These are phyloP conservation scores for Characodon lateralis DNA, from an alignment of 2,797 vertebrate genomes.

Conservation along the genomic window DNA sequence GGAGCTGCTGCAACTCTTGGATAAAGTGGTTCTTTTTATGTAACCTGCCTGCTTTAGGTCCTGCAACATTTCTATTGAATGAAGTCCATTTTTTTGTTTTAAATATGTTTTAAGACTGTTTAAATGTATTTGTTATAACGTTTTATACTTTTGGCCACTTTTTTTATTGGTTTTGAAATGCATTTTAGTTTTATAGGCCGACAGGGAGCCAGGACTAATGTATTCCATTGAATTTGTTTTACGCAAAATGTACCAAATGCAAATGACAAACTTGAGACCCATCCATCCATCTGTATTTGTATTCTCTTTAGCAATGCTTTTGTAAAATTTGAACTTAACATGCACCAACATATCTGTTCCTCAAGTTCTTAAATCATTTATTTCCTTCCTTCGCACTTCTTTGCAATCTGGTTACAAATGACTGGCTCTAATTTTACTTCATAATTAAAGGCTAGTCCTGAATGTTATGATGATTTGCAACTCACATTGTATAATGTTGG, in stretches of 20 bases:
- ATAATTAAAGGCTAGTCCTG: background rate
- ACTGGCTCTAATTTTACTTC: background rate
- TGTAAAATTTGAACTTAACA: background rate
- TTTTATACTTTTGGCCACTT: background rate
- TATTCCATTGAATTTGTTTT: background rate
- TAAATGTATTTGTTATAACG: background rate
- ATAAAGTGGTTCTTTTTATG: background rate
- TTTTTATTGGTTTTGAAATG: background rate
- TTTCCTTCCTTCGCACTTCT: background rate
- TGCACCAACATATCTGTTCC: background rate
- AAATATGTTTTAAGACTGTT: background rate
- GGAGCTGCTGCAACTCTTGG: background rate
- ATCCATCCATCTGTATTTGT: background rate
- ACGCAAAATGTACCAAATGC: background rate
- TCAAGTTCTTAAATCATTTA: background rate
- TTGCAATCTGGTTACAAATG: background rate
- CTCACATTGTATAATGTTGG: background rate
- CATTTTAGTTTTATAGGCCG: background rate
- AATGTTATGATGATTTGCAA: background rate
- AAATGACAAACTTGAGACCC: background rate
- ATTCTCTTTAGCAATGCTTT: background rate
- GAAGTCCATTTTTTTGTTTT: background rate
- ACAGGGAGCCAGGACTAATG: background rate
- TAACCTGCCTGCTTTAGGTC: background rate
- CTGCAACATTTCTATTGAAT: background rate